These are phyloP conservation scores for Struthio camelus DNA, from an alignment of 2,113 vertebrate genomes.

Conservation along the genomic window DNA sequence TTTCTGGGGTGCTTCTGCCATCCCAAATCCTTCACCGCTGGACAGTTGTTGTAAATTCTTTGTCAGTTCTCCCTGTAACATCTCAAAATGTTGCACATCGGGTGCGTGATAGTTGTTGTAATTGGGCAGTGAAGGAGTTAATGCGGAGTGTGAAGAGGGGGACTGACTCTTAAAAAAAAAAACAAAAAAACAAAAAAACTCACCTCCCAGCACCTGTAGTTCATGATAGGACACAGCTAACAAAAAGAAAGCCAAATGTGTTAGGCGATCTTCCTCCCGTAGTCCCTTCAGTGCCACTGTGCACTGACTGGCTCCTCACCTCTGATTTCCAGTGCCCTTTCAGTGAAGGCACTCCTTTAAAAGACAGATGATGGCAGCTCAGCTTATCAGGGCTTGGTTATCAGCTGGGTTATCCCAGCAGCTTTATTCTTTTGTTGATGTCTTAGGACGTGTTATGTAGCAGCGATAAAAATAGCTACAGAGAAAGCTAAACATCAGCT, in stretches of 20 bases:
- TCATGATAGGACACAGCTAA: slow-evolving; percentile 69
- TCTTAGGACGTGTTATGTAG: slow-evolving; percentile 66
- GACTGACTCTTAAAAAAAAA: slow-evolving; percentile 16
- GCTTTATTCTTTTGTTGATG: slow-evolving; percentile 74
- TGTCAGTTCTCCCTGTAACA: accelerated
- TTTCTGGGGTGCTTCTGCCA: not conserved
- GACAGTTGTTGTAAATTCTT: not conserved
- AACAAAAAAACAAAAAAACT: slow-evolving; percentile 33
- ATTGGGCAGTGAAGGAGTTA: not conserved
- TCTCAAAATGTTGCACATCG: accelerated
- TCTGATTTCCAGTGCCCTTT: slow-evolving; percentile 78
- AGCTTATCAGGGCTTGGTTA: slow-evolving; percentile 69
- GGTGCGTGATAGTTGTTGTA: accelerated
- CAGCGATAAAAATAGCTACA: slow-evolving; percentile 42
- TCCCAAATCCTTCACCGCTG: not conserved
- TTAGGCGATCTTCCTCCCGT: slow-evolving; percentile 78
- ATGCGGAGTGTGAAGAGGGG: not conserved
- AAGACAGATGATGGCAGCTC: slow-evolving; percentile 69
- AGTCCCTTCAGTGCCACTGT: slow-evolving; percentile 72
- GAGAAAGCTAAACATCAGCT: slow-evolving; percentile 66
- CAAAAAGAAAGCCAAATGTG: slow-evolving; percentile 71
- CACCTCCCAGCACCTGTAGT: slow-evolving; percentile 55
- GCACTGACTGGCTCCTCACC: slow-evolving; percentile 76
- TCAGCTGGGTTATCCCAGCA: slow-evolving; percentile 69
- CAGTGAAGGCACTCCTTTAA: slow-evolving; percentile 68